Evolutionary conservation across 35 echinoderm and acorn worm genomes (phyloP).

Genomic region (Acanthaster planci): DNA sequence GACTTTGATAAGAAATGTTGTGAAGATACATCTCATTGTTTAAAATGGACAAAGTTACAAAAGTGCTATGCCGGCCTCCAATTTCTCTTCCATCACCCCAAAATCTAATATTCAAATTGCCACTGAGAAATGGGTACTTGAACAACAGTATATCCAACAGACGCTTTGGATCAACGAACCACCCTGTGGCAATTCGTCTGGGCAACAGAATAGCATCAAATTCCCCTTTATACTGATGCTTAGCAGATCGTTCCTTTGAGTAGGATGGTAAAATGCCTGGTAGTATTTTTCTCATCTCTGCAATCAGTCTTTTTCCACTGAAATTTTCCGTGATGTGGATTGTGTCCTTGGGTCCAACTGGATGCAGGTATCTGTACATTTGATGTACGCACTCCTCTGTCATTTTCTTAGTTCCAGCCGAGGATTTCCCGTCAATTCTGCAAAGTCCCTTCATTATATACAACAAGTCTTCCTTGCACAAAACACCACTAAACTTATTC

Average conservation of each 20-base stretch:
- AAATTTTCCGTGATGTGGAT: constrained; percentile 51
- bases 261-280: constrained; percentile 35
- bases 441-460: not conserved
- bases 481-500: not conserved
- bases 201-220: constrained; percentile 44
- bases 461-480: not conserved
- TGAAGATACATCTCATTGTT: constrained; percentile 43
- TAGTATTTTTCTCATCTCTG: constrained; percentile 24
- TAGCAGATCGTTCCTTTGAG: not conserved
- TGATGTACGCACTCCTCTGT: not conserved
- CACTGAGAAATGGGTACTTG: constrained; percentile 34
- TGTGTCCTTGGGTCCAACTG: constrained; percentile 2
- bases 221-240: constrained; percentile 21
- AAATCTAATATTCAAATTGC: not conserved
- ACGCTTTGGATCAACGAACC: constrained; percentile 22
- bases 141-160: constrained; percentile 37
- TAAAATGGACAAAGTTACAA: constrained; percentile 32
- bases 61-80: constrained; percentile 50
- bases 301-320: constrained; percentile 38
- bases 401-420: not conserved
- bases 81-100: constrained; percentile 78
- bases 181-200: constrained; percentile 34
- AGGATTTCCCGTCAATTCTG: not conserved
- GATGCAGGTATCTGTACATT: not conserved
- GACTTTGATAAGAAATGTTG: constrained; percentile 40